Percentiles rank a stretch among this genome's conserved stretches.
These are phyloP conservation scores for Agelas oroides DNA, from an alignment of 37 sponge, comb jelly and placozoan species.

Conservation along the genomic window DNA sequence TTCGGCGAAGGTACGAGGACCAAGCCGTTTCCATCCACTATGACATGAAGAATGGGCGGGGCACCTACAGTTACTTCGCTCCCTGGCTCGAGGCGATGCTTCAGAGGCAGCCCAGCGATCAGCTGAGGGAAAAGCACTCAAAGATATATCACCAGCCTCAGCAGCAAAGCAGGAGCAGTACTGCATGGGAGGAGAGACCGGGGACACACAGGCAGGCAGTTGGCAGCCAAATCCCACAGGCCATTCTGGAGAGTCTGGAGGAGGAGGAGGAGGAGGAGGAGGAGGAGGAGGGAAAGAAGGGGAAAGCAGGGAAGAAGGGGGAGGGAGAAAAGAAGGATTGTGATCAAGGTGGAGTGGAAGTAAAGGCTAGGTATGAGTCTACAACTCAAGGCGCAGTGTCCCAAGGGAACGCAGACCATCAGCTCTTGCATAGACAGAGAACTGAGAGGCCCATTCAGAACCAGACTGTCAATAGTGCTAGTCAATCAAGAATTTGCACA, in stretches of 20 bases:
- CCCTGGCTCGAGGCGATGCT: constrained; percentile 58
- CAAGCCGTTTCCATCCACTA: constrained; percentile 32
- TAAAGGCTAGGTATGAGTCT: no score
- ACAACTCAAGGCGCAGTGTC: no score
- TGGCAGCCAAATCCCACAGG: not conserved
- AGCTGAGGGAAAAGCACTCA: constrained; percentile 13
- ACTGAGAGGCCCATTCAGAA: no score
- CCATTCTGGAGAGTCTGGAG: not conserved
- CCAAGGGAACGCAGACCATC: no score
- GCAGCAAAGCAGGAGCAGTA: not conserved
- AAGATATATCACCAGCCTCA: not conserved
- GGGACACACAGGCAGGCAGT: not conserved
- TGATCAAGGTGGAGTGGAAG: not conserved
- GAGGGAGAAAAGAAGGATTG: not conserved
- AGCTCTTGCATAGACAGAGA: no score
- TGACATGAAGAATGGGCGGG: constrained; percentile 31
- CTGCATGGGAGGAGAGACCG: not conserved
- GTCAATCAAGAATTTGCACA: no score
- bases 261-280: not conserved
- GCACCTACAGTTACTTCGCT: constrained; percentile 38
- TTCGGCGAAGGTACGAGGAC: constrained; percentile 49
- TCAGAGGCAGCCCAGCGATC: constrained; percentile 5
- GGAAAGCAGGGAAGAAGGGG: not conserved
- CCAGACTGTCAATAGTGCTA: no score
- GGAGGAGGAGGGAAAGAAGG: not conserved